These are phyloP conservation scores for Sitta carolinensis DNA, from an alignment of 2,797 vertebrate species.

Conservation along the genomic window DNA sequence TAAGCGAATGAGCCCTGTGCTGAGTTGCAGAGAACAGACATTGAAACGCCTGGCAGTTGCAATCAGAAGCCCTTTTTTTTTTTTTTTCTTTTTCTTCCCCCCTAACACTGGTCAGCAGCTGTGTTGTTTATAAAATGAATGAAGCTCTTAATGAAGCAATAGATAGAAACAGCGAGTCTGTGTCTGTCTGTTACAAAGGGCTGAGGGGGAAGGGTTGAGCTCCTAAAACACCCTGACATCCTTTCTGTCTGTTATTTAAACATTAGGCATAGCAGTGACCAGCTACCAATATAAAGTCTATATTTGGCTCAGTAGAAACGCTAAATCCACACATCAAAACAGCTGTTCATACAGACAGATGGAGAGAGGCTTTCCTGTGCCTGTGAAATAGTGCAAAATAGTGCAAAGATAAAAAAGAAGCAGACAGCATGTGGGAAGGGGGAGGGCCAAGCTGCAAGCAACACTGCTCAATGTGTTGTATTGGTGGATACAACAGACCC, in stretches of 20 bases:
- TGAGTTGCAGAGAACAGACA: conserved; percentile 6
- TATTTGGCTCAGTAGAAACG: neutral
- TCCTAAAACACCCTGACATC: conserved; percentile 38
- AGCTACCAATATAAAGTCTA: neutral
- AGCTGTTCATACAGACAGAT: neutral
- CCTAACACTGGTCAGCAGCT: conserved; percentile 26
- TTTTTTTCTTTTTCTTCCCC: neutral
- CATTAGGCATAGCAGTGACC: neutral
- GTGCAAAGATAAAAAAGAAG: neutral
- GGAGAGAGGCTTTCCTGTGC: neutral
- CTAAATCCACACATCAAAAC: conserved; percentile 31
- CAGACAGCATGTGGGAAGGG: neutral
- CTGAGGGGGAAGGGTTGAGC: conserved; percentile 19
- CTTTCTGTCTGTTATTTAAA: conserved; percentile 45
- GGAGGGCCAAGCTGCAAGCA: neutral
- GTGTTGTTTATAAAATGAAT: conserved; percentile 64
- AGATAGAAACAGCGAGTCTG: conserved; percentile 34
- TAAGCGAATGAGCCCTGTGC: neutral
- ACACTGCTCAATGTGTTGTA: neutral
- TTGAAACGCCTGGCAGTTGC: neutral
- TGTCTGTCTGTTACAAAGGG: conserved; percentile 1
- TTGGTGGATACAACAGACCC: neutral
- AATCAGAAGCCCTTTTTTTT: neutral
- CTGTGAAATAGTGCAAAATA: neutral
- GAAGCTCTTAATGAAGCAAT: conserved; percentile 51